phyloP scores from a whole-genome alignment of 1,140 invertebrate species.

The Neodiprion fabricii region DNA sequence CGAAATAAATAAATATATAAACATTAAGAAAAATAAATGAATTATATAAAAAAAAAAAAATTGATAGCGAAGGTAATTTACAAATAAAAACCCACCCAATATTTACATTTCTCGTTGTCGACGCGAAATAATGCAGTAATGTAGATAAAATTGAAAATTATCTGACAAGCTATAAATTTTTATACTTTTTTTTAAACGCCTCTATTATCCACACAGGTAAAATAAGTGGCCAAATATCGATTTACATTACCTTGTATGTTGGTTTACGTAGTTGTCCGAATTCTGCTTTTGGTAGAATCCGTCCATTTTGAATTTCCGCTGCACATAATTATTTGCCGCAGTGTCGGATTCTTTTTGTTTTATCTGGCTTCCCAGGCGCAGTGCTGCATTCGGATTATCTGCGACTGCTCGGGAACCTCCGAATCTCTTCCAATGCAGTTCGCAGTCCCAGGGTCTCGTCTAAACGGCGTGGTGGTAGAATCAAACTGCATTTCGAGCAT shows the following conservation, averaged over 20 bases:
- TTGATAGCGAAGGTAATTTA: no score
- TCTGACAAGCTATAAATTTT: no score
- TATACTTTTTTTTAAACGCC: background rate
- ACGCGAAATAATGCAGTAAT: no score
- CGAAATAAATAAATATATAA: no score
- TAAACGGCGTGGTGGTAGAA: background rate
- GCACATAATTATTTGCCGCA: slow-evolving; percentile 1
- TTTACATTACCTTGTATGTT: background rate
- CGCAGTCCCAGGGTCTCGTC: background rate
- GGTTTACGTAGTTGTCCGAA: background rate
- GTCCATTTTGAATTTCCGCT: slow-evolving; percentile 5
- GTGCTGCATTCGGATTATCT: background rate
- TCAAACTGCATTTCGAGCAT: background rate
- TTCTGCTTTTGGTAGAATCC: background rate
- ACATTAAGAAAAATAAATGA: no score
- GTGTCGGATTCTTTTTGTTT: background rate
- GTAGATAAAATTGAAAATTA: no score
- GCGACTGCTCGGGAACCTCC: slow-evolving; percentile 1
- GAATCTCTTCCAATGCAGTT: background rate
- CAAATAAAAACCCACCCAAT: no score
- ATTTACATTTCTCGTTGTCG: no score
- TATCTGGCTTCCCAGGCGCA: background rate
- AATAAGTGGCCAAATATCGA: background rate
- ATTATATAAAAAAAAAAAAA: no score
- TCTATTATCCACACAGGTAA: background rate